Conservation (phyloP, 2,113 vertebrate genomes). For the Sylvilagus bachmani region DNA sequence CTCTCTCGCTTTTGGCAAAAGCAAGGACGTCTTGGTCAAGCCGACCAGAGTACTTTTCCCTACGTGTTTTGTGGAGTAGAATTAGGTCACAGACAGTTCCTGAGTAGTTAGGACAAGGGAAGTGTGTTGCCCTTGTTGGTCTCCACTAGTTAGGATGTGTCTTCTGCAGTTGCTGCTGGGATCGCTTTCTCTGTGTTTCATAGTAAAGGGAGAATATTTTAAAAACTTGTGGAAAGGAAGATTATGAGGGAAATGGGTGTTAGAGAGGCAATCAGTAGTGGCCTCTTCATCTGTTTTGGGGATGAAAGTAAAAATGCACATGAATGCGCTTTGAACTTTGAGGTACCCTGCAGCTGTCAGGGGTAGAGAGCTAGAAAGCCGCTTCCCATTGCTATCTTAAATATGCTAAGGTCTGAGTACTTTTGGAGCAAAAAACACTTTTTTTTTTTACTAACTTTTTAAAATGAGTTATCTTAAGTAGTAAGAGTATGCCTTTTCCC, state of each 20-base stretch:
- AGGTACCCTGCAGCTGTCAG: constrained; percentile 15
- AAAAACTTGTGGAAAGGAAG: constrained; percentile 40
- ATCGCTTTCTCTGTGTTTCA: neutral
- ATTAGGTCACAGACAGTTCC: neutral
- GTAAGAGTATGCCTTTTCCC: constrained; percentile 17
- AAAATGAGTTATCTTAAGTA: constrained; percentile 49
- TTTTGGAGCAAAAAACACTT: constrained; percentile 51
- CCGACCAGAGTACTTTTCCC: neutral
- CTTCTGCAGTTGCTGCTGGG: neutral
- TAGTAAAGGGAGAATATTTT: constrained; percentile 41
- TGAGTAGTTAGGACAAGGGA: neutral
- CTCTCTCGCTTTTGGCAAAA: neutral
- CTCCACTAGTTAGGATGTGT: constrained; percentile 16
- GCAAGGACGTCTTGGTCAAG: constrained; percentile 39
- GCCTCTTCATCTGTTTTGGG: constrained; percentile 67
- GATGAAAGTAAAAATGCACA: constrained; percentile 74
- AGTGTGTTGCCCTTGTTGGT: neutral
- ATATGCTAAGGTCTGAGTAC: constrained; percentile 40
- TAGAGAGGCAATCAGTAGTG: constrained; percentile 62
- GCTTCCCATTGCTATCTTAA: constrained; percentile 39
- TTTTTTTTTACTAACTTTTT: constrained; percentile 28
- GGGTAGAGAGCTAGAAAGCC: constrained; percentile 58
- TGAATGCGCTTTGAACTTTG: constrained; percentile 71
- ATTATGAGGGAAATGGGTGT: constrained; percentile 46
- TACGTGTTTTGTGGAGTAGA: constrained; percentile 59